phyloP scores from a whole-genome alignment of 2,888 invertebrate species.

The Andrena flavipes region DNA sequence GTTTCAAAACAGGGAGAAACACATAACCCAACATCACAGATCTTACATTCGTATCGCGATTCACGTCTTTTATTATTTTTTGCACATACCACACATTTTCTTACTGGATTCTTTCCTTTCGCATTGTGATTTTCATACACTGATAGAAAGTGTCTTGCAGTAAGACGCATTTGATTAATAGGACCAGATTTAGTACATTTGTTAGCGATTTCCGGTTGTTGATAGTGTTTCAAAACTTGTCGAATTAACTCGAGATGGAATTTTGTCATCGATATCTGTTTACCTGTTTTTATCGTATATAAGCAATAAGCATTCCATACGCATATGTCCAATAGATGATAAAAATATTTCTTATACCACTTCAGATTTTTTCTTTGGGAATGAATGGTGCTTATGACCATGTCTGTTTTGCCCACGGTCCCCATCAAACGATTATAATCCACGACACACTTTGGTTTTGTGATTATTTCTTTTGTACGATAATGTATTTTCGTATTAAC shows the following conservation, averaged over 20 bases:
- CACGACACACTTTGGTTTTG: slow-evolving; percentile 23
- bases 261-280: slow-evolving; percentile 31
- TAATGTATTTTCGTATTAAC: slow-evolving; percentile 31
- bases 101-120: slow-evolving; percentile 5
- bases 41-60: slow-evolving; percentile 20
- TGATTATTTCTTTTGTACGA: slow-evolving; percentile 26
- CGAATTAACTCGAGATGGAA: slow-evolving; percentile 45
- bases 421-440: slow-evolving; percentile 39
- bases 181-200: neutral
- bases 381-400: slow-evolving; percentile 50
- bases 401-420: slow-evolving; percentile 46
- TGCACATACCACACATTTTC: slow-evolving; percentile 11
- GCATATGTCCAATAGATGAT: slow-evolving; percentile 64
- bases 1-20: slow-evolving; percentile 34
- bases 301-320: slow-evolving; percentile 47
- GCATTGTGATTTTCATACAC: no score
- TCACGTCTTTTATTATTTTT: slow-evolving; percentile 19
- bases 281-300: slow-evolving; percentile 34
- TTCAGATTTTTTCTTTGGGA: slow-evolving; percentile 15
- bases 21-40: slow-evolving; percentile 29
- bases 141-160: no score
- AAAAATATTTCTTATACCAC: slow-evolving; percentile 78
- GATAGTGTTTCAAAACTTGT: neutral
- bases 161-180: neutral
- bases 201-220: neutral